Evolutionary conservation across 2,797 vertebrate species (phyloP).

Genomic region (Buceros bicornis): DNA sequence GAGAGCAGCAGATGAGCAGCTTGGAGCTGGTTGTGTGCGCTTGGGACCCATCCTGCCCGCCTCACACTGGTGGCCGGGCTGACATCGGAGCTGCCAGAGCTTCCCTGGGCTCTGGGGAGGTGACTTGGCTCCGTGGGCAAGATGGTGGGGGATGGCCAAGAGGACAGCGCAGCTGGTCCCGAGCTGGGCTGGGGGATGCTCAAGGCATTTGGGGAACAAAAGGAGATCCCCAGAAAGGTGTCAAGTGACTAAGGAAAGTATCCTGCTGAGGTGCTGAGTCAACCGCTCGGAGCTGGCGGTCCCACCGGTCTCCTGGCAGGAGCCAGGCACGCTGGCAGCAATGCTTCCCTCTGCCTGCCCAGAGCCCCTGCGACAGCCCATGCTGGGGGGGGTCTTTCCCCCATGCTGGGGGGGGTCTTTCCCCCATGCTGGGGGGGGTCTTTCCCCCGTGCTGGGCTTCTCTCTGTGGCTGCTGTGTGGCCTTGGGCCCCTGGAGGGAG

Average conservation of each 20-base stretch:
- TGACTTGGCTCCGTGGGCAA: background rate
- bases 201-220: background rate
- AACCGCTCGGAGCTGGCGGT: background rate
- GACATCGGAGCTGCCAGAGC: background rate
- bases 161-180: background rate
- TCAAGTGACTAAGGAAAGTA: background rate
- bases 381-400: background rate
- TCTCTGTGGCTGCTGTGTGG: background rate
- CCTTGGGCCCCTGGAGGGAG: background rate
- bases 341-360: background rate
- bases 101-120: background rate
- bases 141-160: background rate
- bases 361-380: background rate
- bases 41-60: background rate
- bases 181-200: background rate
- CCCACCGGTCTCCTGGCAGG: background rate
- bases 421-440: background rate
- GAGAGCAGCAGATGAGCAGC: slow-evolving; percentile 27
- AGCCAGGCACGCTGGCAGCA: background rate
- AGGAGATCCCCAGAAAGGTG: background rate
- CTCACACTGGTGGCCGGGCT: background rate
- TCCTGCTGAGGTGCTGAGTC: background rate
- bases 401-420: background rate
- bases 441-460: background rate
- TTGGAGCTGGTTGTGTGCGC: background rate